Evolutionary conservation across 2,888 invertebrate genomes (phyloP), one percentile per base, ranked within the genome.

Genomic region (Papilio demoleus): DNA sequence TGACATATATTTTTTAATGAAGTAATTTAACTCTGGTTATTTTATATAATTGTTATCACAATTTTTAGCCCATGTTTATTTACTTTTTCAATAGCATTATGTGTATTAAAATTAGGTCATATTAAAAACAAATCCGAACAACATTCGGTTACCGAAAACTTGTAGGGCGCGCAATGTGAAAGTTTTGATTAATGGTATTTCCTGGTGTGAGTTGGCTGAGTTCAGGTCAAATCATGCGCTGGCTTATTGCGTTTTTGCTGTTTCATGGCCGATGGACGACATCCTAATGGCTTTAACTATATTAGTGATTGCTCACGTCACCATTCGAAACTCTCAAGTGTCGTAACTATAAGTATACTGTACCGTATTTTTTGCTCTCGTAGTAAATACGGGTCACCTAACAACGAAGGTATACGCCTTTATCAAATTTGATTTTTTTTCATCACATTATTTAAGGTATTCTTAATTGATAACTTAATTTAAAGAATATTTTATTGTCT

Each of bases 161-260:
- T 50, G 36, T 34, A 14, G 63, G 36, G 36, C 63, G 63, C 36
- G n/a, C 12, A 47, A 50, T 17, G 63, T 63, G 34, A 53, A 53
- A 64, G 64, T 64, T 64, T 64, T 64, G 50, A 64, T 64, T 64
- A 50, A 64, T 64, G 24, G 64, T 24, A 22, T 24, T 64, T 64
- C 50, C 50, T 38, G 53, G 64, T 34, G 24, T 64, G 45, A 34
- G 62, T 45, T 42, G 14, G 53, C 22, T n/a, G 12, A 53, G 31
- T 53, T 53, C 27, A 53, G 53, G 53, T 53, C 53, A 53, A 50
- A 17, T 9, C n/a, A 12, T n/a, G 9, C 31, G 17, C 31, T 53
- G n/a, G 53, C n/a, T 50, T 24, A 24, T 27, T 14, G 24, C 1
- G 14, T 11, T 45, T 53, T 17, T 53, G 9, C 53, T 53, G 27